phyloP scores from a whole-genome alignment of 2,888 invertebrate species.

The Nomada ferruginata region DNA sequence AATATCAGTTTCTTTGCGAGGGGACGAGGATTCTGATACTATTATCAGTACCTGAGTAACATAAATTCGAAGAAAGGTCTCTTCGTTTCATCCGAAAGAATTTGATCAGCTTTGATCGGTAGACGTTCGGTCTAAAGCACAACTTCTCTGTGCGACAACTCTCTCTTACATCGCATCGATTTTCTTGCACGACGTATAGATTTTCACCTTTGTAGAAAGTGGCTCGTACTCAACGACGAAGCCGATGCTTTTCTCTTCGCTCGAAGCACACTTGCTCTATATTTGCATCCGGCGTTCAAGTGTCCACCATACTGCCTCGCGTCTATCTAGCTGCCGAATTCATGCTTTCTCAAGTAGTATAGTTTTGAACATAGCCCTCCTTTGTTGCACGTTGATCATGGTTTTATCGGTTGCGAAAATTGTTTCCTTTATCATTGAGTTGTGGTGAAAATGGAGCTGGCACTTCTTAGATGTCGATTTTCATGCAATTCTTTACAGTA shows the following conservation, averaged over 20 bases:
- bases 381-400: constrained; percentile 1
- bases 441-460: background rate
- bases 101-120: constrained; percentile 36
- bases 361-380: constrained; percentile 4
- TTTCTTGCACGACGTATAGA: constrained; percentile 42
- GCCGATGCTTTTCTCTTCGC: constrained; percentile 51
- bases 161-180: constrained; percentile 48
- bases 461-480: background rate
- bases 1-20: background rate
- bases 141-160: constrained; percentile 12
- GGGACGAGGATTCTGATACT: background rate
- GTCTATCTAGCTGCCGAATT: constrained; percentile 30
- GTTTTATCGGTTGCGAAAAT: constrained; percentile 21
- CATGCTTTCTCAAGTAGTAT: constrained; percentile 25
- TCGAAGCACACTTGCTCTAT: constrained; percentile 59
- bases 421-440: background rate
- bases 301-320: constrained; percentile 44
- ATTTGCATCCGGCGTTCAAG: constrained; percentile 57
- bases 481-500: background rate
- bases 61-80: constrained; percentile 9
- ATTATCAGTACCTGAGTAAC: background rate
- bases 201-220: constrained; percentile 55
- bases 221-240: constrained; percentile 42
- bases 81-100: background rate
- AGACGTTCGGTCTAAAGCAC: constrained; percentile 2